Percentiles rank a stretch among this genome's conserved stretches.
Conservation (phyloP, 2,797 vertebrate species). For the Myripristis murdjan region DNA sequence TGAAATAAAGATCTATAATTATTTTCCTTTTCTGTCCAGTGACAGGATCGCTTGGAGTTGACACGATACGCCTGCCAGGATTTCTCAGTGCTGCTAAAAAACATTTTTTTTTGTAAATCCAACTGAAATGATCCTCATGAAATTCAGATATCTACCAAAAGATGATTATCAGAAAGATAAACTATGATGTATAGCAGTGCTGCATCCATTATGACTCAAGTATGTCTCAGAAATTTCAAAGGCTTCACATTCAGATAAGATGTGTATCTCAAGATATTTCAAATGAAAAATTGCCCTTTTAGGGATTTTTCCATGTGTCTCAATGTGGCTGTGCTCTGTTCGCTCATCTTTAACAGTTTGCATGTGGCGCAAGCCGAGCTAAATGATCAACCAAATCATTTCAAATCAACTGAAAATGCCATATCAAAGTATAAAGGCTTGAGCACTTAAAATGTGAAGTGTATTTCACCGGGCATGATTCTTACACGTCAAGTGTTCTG, state of each 20-base stretch:
- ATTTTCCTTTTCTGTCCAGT: not conserved
- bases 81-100: not conserved
- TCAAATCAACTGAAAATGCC: slow-evolving; percentile 3
- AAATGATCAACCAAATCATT: slow-evolving; percentile 21
- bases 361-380: slow-evolving; percentile 2
- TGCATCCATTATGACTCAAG: slow-evolving; percentile 40
- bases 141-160: slow-evolving; percentile 39
- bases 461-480: slow-evolving; percentile 18
- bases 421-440: slow-evolving; percentile 20
- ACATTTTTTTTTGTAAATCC: not conserved
- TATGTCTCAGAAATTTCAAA: slow-evolving; percentile 30
- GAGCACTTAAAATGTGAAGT: slow-evolving; percentile 11
- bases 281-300: slow-evolving; percentile 39
- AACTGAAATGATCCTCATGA: not conserved
- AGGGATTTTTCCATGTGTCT: slow-evolving; percentile 21
- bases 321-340: not conserved
- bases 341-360: slow-evolving; percentile 1
- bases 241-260: slow-evolving; percentile 59
- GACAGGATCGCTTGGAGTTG: slow-evolving; percentile 12
- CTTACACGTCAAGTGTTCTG: slow-evolving; percentile 3
- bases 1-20: not conserved
- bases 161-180: slow-evolving; percentile 53
- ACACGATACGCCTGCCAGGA: slow-evolving; percentile 1
- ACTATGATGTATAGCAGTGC: slow-evolving; percentile 23
- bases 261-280: slow-evolving; percentile 45